Percentiles rank a stretch among this genome's conserved stretches.
These are phyloP conservation scores for Hyperoplus lanceolatus DNA, from an alignment of 2,797 vertebrate genomes.

Conservation along the genomic window DNA sequence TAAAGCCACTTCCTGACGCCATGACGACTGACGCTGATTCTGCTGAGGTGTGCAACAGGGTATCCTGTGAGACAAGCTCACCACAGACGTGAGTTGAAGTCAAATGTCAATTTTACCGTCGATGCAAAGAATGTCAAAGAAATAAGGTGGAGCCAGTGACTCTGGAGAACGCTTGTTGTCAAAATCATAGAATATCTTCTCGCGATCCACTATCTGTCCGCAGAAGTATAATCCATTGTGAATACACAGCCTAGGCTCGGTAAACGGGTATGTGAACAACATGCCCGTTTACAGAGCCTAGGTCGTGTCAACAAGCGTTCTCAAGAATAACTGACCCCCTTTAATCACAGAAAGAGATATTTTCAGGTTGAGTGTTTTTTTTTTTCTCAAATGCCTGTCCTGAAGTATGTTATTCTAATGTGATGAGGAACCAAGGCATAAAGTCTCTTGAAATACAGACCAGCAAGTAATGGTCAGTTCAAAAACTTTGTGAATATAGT, in stretches of 20 bases:
- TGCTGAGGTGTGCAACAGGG: constrained; percentile 55
- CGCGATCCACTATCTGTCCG: too few species aligned
- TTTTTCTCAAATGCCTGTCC: neutral
- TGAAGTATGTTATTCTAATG: neutral
- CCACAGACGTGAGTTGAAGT: constrained; percentile 16
- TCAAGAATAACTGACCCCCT: neutral
- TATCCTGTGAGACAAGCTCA: constrained; percentile 54
- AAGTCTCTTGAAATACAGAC: neutral
- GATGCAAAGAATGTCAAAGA: neutral
- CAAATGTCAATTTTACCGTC: neutral
- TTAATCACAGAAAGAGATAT: neutral
- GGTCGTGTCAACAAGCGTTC: too few species aligned
- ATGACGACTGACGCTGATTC: constrained; percentile 24
- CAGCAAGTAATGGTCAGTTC: neutral
- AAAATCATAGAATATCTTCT: too few species aligned
- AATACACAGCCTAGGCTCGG: too few species aligned
- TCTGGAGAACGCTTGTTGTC: too few species aligned
- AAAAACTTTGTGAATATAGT: neutral
- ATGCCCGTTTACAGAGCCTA: too few species aligned
- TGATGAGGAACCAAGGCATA: neutral
- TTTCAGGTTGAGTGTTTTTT: neutral
- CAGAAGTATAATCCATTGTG: too few species aligned
- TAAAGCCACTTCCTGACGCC: constrained; percentile 79
- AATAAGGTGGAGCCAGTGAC: neutral
- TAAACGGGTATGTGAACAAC: too few species aligned